phyloP scores from a whole-genome alignment of 2,797 vertebrate genomes.

The Rhodeus uyekii region DNA sequence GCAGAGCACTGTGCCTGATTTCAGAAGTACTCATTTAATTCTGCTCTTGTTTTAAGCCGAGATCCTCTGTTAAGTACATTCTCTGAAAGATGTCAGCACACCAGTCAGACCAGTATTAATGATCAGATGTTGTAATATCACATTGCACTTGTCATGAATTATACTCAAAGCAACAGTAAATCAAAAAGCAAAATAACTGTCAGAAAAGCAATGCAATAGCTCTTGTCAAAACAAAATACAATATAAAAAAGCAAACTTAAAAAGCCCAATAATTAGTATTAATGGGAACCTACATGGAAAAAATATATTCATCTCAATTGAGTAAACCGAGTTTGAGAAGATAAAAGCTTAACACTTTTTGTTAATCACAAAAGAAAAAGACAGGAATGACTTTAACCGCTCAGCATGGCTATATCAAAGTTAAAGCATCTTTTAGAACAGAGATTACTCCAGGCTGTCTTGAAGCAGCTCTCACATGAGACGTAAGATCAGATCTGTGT shows the following conservation, averaged over 20 bases:
- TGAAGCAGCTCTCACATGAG: background rate
- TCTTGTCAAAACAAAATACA: background rate
- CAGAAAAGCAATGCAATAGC: background rate
- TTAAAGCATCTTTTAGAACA: background rate
- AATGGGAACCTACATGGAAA: background rate
- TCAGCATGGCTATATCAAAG: constrained; percentile 7
- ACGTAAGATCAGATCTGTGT: constrained; percentile 6
- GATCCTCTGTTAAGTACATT: constrained; percentile 2
- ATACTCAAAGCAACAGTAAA: constrained; percentile 6
- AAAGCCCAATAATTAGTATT: background rate
- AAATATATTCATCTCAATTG: background rate
- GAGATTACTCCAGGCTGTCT: constrained; percentile 4
- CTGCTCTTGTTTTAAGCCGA: background rate
- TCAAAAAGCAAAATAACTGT: no score
- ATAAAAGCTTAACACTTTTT: background rate
- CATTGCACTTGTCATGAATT: constrained; percentile 19
- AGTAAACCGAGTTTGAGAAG: background rate
- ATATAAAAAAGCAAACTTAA: background rate
- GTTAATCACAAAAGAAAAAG: background rate
- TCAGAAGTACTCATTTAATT: background rate
- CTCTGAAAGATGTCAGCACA: constrained; percentile 23
- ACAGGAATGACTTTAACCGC: background rate
- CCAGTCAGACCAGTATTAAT: background rate
- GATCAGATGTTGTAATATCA: constrained; percentile 21
- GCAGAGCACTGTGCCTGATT: background rate